Evolutionary conservation across 2,113 vertebrate genomes (phyloP).

Genomic region (Chascanopsetta lugubris): DNA sequence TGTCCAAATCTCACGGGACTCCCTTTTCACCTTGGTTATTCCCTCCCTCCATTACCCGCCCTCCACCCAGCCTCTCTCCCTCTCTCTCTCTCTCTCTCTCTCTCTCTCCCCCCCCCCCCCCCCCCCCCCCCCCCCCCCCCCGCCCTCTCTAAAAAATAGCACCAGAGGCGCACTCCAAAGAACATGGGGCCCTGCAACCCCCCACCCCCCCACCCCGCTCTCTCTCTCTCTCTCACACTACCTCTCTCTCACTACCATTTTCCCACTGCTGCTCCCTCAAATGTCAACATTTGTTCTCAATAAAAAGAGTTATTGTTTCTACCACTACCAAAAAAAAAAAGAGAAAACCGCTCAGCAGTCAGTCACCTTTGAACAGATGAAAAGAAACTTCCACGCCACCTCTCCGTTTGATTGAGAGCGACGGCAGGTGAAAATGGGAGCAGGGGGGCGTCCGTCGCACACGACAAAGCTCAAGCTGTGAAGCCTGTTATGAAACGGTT

Average conservation of each 20-base stretch:
- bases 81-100: not conserved
- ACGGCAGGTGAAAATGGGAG: slow-evolving; percentile 73
- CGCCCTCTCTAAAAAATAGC: slow-evolving; percentile 63
- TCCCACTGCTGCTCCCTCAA: slow-evolving; percentile 76
- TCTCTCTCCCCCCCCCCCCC: not conserved
- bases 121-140: slow-evolving; percentile 3
- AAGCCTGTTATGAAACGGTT: slow-evolving; percentile 57
- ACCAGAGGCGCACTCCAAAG: slow-evolving; percentile 79
- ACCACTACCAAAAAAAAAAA: slow-evolving; percentile 67
- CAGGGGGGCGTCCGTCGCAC: slow-evolving; percentile 53
- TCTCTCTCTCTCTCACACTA: slow-evolving; percentile 54
- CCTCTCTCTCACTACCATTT: slow-evolving; percentile 9
- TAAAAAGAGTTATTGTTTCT: slow-evolving; percentile 90
- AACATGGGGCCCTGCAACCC: slow-evolving; percentile 52
- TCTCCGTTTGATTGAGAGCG: slow-evolving; percentile 69
- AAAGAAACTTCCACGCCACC: slow-evolving; percentile 77
- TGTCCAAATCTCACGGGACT: slow-evolving; percentile 72
- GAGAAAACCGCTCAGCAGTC: slow-evolving; percentile 76
- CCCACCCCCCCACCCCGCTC: no score
- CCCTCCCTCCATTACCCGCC: not conserved
- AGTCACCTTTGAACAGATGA: slow-evolving; percentile 83
- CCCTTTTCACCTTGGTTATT: slow-evolving; percentile 69
- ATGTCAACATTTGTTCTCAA: slow-evolving; percentile 93
- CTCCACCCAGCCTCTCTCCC: slow-evolving; percentile 5
- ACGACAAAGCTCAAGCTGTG: slow-evolving; percentile 68